phyloP scores from a whole-genome alignment of 2,888 invertebrate species.

The Apamea anceps region DNA sequence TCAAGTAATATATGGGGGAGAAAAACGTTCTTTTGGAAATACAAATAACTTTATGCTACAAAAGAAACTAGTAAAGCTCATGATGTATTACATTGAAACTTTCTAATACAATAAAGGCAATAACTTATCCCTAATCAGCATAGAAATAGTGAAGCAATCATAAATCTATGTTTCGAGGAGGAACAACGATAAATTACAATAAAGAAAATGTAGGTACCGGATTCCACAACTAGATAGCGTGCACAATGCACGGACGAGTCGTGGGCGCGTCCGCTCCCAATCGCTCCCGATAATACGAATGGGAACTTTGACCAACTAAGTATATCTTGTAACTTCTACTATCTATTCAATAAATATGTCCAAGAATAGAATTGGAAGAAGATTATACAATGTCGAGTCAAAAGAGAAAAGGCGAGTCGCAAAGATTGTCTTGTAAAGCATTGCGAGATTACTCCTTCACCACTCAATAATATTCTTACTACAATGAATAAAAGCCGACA shows the following conservation, averaged over 20 bases:
- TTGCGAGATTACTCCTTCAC: background rate
- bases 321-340: slow-evolving; percentile 27
- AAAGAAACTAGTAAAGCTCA: slow-evolving; percentile 16
- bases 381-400: slow-evolving; percentile 9
- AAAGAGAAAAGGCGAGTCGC: slow-evolving; percentile 10
- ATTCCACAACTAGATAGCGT: slow-evolving; percentile 52
- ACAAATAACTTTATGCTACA: slow-evolving; percentile 20
- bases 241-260: slow-evolving; percentile 53
- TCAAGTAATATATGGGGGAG: slow-evolving; percentile 10
- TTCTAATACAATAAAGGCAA: slow-evolving; percentile 30
- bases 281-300: slow-evolving; percentile 66
- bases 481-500: slow-evolving; percentile 3
- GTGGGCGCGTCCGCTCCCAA: slow-evolving; percentile 63
- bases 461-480: background rate
- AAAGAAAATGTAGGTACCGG: slow-evolving; percentile 67
- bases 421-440: slow-evolving; percentile 12
- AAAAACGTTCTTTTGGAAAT: slow-evolving; percentile 19
- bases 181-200: slow-evolving; percentile 72
- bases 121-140: slow-evolving; percentile 56
- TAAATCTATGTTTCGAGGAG: slow-evolving; percentile 62
- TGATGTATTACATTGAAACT: slow-evolving; percentile 39
- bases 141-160: slow-evolving; percentile 54
- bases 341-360: slow-evolving; percentile 37
- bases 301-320: slow-evolving; percentile 71
- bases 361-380: slow-evolving; percentile 3